Evolutionary conservation across 2,888 invertebrate genomes (phyloP).

Genomic region (Encarsia formosa): DNA sequence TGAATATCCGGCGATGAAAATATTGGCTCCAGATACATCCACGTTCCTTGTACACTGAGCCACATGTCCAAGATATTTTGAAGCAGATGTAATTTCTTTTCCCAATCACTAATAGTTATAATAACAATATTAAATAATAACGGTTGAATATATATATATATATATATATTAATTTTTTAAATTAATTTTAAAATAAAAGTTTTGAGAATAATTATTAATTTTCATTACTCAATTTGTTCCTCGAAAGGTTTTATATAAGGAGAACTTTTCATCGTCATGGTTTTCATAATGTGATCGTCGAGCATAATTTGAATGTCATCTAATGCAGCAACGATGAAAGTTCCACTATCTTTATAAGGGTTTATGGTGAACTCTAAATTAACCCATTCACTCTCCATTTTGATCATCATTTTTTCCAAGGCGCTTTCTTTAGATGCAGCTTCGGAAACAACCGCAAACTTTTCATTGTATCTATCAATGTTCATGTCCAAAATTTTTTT

Average conservation of each 20-base stretch:
- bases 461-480: conserved; percentile 76
- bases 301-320: conserved; percentile 91
- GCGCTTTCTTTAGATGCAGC: conserved; percentile 93
- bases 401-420: conserved; percentile 79
- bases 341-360: conserved; percentile 85
- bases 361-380: conserved; percentile 71
- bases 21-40: conserved; percentile 96
- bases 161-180: not conserved
- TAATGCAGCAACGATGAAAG: conserved; percentile 80
- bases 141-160: no score
- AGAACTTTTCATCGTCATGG: conserved; percentile 95
- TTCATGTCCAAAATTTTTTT: conserved; percentile 83
- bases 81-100: conserved; percentile 73
- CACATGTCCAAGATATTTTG: conserved; percentile 94
- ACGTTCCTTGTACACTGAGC: conserved; percentile 90
- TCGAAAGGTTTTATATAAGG: conserved; percentile 96
- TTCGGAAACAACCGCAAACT: conserved; percentile 88
- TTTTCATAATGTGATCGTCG: conserved; percentile 94
- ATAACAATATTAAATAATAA: not conserved
- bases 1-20: conserved; percentile 96
- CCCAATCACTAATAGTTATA: conserved; percentile 80
- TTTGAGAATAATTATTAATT: conserved; percentile 2
- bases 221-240: conserved; percentile 63
- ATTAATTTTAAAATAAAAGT: not conserved
- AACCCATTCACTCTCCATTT: conserved; percentile 90